Evolutionary conservation across 2,797 vertebrate species (phyloP), one percentile per base, ranked within the genome.

Genomic region (Artibeus jamaicensis): DNA sequence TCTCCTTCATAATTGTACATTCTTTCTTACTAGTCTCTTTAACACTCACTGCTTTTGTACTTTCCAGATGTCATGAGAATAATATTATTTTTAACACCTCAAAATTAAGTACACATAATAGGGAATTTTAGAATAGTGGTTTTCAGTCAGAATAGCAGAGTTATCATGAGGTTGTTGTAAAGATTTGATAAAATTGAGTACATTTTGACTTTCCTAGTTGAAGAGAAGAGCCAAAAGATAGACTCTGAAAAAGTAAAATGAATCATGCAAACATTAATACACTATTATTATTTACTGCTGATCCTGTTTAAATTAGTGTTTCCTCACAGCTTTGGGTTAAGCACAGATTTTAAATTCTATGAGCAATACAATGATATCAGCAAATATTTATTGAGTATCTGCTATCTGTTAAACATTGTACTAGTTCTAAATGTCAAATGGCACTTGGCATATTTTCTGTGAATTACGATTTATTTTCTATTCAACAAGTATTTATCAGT

Each of bases 391-490:
- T 78, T 70, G 53, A 73, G 10, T 62, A 21, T 71, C 44, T 94
- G 15, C 18, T 77, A 0, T 81, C 42, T 71, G 42, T 95, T 84
- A 76, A 95, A 12, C 70, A 89, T 91, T 86, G 59, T 65, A 12
- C 2, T 71, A 50, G 37, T 29, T 53, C 53, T 46, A 71, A 71
- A 67, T 85, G 70, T 55, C 24, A 34, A 5, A 24, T 94, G 82
- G 24, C 15, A 39, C 48, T 32, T 79, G n/a, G 50, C 37, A 0
- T 91, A 34, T 76, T 83, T 95, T 74, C 44, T 68, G 2, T 81
- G 70, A 76, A 94, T 83, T 91, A 87, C 65, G 62, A 62, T 86
- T 73, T 89, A 59, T 73, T 92, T 96, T 93, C 44, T 92, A 32
- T 74, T 76, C 11, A 68, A 6, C 39, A 50, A 50, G 65, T 84